Percentiles rank a stretch among this genome's conserved stretches.
These are phyloP conservation scores for Triplophysa bombifrons DNA, from an alignment of 2,797 vertebrate species.

Conservation along the genomic window DNA sequence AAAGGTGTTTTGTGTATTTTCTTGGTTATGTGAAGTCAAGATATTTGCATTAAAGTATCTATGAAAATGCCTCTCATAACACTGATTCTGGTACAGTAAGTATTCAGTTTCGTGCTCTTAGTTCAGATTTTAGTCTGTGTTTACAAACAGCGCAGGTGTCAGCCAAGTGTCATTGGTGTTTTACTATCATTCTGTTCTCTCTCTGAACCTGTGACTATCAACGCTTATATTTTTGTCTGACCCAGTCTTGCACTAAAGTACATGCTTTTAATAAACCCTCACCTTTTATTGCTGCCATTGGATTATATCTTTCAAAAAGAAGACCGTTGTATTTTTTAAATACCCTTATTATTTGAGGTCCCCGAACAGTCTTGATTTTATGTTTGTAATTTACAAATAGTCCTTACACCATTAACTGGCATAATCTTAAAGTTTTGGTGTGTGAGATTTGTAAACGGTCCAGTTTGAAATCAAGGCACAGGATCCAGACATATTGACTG, in stretches of 20 bases:
- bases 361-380: no score
- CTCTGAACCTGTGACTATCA: constrained; percentile 63
- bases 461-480: no score
- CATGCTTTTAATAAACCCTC: background rate
- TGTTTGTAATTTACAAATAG: no score
- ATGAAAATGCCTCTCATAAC: constrained; percentile 11
- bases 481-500: no score
- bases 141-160: constrained; percentile 73
- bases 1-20: background rate
- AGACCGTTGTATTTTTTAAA: no score
- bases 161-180: constrained; percentile 69
- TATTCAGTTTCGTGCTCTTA: constrained; percentile 45
- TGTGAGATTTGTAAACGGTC: no score
- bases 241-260: background rate
- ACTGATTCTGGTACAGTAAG: constrained; percentile 66
- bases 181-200: constrained; percentile 63
- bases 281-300: no score
- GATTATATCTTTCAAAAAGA: no score
- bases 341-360: no score
- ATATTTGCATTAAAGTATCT: background rate
- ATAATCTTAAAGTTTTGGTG: no score
- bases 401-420: no score
- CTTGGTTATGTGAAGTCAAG: background rate
- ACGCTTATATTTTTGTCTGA: background rate
- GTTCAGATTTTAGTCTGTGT: constrained; percentile 65